A percentile compares a stretch with the other conserved stretches of the same genome.
Conservation (phyloP, 1,140 invertebrate genomes). For the Stegodyphus dumicola region DNA sequence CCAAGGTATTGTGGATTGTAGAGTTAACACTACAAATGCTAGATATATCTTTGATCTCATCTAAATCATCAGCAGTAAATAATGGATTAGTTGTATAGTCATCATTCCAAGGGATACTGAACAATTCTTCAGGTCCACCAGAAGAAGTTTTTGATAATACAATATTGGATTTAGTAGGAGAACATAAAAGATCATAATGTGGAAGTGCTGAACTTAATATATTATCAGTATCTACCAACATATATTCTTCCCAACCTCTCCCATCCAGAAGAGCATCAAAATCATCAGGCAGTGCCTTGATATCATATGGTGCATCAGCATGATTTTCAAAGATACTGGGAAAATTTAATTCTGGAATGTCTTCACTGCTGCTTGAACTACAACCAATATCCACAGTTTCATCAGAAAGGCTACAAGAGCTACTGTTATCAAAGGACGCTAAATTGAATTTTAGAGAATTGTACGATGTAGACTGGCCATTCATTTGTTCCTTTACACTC, state of each 20-base stretch:
- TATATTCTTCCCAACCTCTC: constrained; percentile 20
- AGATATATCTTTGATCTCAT: constrained; percentile 36
- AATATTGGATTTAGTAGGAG: constrained; percentile 17
- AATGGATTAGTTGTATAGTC: not conserved
- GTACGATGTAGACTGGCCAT: constrained; percentile 19
- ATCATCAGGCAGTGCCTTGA: constrained; percentile 12
- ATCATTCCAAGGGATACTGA: not conserved
- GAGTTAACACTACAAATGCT: constrained; percentile 15
- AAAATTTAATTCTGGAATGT: constrained; percentile 49
- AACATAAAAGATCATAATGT: not conserved
- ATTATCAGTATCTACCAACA: not conserved
- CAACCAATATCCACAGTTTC: constrained; percentile 31
- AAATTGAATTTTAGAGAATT: not conserved
- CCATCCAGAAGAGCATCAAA: constrained; percentile 10
- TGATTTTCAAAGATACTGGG: constrained; percentile 13
- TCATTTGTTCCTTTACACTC: constrained; percentile 1
- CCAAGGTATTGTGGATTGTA: not conserved
- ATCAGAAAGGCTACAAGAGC: constrained; percentile 32
- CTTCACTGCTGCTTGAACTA: constrained; percentile 43
- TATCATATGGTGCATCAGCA: constrained; percentile 16
- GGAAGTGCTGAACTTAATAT: constrained; percentile 24
- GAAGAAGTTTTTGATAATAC: constrained; percentile 3
- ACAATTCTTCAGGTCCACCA: constrained; percentile 10
- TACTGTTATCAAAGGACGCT: constrained; percentile 13
- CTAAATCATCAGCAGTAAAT: constrained; percentile 32